phyloP scores from a whole-genome alignment of 2,797 vertebrate species.

The Tragopan temminckii region DNA sequence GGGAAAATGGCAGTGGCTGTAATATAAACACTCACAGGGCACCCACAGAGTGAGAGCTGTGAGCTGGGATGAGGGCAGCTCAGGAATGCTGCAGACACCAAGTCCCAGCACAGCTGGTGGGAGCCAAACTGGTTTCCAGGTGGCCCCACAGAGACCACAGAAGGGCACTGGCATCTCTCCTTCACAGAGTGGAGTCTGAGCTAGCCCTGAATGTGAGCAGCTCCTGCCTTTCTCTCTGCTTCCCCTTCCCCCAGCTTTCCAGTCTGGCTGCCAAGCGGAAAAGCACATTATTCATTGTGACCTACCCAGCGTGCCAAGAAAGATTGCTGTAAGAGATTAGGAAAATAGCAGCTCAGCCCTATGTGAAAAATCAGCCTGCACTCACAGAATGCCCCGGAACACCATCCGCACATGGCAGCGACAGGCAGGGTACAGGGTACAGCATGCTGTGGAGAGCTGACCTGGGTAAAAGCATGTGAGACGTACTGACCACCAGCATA shows the following conservation, averaged over 20 bases:
- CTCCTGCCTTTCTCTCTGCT: neutral
- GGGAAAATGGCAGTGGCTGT: neutral
- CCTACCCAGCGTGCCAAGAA: neutral
- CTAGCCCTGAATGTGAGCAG: neutral
- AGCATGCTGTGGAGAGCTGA: neutral
- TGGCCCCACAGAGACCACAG: too few species aligned
- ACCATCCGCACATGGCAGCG: neutral
- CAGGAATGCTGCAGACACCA: neutral
- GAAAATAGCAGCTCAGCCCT: neutral
- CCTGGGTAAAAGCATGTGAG: neutral
- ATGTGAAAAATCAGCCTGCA: neutral
- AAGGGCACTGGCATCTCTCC: too few species aligned
- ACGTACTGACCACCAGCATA: neutral
- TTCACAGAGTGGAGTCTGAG: too few species aligned
- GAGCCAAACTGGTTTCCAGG: too few species aligned
- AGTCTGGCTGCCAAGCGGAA: neutral
- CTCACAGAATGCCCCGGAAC: neutral
- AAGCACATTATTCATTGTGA: conserved; percentile 24
- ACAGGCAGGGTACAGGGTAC: neutral
- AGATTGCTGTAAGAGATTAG: conserved; percentile 18
- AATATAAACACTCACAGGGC: fast-evolving
- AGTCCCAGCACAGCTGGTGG: fast-evolving
- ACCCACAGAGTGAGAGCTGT: neutral
- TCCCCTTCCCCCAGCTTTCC: conserved; percentile 17
- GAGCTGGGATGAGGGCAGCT: fast-evolving